These are phyloP conservation scores for Apamea monoglypha DNA, from an alignment of 2,888 invertebrate species.

Conservation along the genomic window DNA sequence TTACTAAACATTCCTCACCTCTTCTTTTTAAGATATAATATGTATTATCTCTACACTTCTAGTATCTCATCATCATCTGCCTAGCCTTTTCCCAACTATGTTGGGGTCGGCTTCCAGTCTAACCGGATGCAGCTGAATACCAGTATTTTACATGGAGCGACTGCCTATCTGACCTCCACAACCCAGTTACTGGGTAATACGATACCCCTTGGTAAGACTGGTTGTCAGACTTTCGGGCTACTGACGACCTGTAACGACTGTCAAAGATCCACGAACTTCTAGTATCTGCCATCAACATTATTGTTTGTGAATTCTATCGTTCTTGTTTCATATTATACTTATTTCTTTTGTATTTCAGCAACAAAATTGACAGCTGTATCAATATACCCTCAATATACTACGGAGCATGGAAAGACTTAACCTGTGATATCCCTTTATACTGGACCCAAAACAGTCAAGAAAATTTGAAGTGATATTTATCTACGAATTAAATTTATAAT, in stretches of 20 bases:
- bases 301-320: neutral
- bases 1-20: neutral
- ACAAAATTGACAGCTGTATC: constrained; percentile 44
- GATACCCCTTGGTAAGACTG: too few relatives aligned
- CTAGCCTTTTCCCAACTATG: too few relatives aligned
- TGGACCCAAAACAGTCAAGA: constrained; percentile 25
- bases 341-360: constrained; percentile 40
- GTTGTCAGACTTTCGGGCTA: too few relatives aligned
- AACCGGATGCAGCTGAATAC: too few relatives aligned
- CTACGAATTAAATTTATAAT: neutral
- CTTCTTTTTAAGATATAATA: neutral
- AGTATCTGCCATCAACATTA: neutral
- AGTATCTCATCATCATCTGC: too few relatives aligned
- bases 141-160: too few relatives aligned
- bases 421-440: constrained; percentile 9
- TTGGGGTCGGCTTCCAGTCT: too few relatives aligned
- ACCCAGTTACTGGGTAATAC: too few relatives aligned
- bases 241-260: too few relatives aligned
- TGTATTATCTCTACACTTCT: neutral
- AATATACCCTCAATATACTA: constrained; percentile 39
- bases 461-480: neutral
- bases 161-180: too few relatives aligned
- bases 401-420: constrained; percentile 39
- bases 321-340: neutral
- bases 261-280: too few relatives aligned